Evolutionary conservation across 2,797 vertebrate genomes (phyloP).

Genomic region (Gymnoscopelus braueri): DNA sequence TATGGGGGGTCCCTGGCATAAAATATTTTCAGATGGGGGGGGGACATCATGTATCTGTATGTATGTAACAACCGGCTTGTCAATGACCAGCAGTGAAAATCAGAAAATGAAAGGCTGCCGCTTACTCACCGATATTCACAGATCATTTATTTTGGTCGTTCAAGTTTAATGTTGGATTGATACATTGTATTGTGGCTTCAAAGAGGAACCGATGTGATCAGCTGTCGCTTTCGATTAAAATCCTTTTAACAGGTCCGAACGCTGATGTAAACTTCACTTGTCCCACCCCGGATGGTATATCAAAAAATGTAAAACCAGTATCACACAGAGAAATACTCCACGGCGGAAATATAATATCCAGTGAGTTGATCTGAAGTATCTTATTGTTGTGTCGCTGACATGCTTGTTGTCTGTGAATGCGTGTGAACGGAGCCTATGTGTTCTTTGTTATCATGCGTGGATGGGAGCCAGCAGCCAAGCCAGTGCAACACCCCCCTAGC

Average conservation of each 20-base stretch:
- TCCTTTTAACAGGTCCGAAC: not conserved
- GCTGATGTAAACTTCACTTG: constrained; percentile 10
- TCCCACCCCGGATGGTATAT: not conserved
- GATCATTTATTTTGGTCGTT: constrained; percentile 19
- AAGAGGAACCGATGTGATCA: too few relatives aligned
- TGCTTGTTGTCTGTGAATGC: constrained; percentile 36
- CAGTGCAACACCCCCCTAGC: constrained; percentile 6
- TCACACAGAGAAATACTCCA: not conserved
- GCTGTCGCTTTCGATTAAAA: constrained; percentile 20
- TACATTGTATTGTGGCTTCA: too few relatives aligned
- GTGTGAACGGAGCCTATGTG: constrained; percentile 37
- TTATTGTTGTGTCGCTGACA: constrained; percentile 36
- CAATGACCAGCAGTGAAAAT: not conserved
- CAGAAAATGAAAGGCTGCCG: not conserved
- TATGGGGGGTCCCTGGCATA: too few relatives aligned
- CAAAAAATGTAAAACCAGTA: not conserved
- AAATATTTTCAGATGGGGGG: too few relatives aligned
- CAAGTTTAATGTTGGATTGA: constrained; percentile 13
- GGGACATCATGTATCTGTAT: too few relatives aligned
- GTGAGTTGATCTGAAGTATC: not conserved
- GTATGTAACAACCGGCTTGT: too few relatives aligned
- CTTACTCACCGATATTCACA: constrained; percentile 53
- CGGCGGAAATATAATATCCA: not conserved
- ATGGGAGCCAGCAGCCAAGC: constrained; percentile 26
- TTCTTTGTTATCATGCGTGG: constrained; percentile 70